These are phyloP conservation scores for Tetropium fuscum DNA, from an alignment of 2,888 invertebrate species.

Conservation along the genomic window DNA sequence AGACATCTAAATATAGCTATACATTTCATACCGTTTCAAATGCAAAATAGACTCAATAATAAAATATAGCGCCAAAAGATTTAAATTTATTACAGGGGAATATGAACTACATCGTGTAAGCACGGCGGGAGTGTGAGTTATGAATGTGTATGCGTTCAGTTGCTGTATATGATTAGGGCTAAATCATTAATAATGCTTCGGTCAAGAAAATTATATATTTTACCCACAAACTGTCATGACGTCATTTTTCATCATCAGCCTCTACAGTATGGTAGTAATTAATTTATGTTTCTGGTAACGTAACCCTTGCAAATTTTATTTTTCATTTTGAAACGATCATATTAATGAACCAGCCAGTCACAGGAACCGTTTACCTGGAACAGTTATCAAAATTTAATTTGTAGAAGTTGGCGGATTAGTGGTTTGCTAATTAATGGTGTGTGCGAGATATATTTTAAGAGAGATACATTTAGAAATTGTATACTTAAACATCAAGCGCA, in stretches of 20 bases:
- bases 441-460: too few species aligned
- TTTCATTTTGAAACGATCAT: not conserved
- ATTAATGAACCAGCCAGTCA: not conserved
- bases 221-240: slow-evolving; percentile 63
- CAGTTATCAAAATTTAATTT: not conserved
- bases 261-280: slow-evolving; percentile 45
- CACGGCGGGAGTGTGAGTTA: slow-evolving; percentile 48
- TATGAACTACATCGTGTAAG: slow-evolving; percentile 36
- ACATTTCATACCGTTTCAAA: too few species aligned
- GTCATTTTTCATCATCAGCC: slow-evolving; percentile 60
- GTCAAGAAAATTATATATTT: slow-evolving; percentile 64
- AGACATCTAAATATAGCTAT: too few species aligned
- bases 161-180: slow-evolving; percentile 59
- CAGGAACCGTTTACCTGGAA: not conserved
- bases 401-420: not conserved
- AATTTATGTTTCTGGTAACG: slow-evolving; percentile 40
- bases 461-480: too few species aligned
- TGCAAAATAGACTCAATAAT: too few species aligned
- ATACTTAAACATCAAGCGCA: too few species aligned
- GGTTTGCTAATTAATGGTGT: not conserved
- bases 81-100: slow-evolving; percentile 28
- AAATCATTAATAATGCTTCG: slow-evolving; percentile 63
- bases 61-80: not conserved
- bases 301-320: slow-evolving; percentile 29
- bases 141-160: slow-evolving; percentile 55